These are phyloP conservation scores for Crotalus viridis DNA, from an alignment of 2,113 vertebrate species.

Conservation along the genomic window DNA sequence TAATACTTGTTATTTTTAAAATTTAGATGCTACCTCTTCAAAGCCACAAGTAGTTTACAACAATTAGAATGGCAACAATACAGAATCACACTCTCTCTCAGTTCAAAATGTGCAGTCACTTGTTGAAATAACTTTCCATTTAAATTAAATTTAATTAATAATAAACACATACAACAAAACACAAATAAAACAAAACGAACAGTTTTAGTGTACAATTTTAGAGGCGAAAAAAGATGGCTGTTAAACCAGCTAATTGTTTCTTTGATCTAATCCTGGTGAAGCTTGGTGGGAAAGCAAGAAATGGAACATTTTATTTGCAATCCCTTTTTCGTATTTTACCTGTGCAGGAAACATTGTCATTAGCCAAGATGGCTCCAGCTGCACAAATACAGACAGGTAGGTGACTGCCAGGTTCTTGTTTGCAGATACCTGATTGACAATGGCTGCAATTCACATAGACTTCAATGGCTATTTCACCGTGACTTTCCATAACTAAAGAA, in stretches of 20 bases:
- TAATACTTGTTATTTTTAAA: background rate
- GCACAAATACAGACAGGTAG: slow-evolving; percentile 81
- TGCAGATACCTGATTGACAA: slow-evolving; percentile 85
- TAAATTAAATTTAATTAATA: background rate
- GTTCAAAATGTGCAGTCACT: background rate
- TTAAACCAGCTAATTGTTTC: background rate
- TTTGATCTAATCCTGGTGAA: background rate
- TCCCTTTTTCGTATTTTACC: slow-evolving; percentile 57
- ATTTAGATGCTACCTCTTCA: background rate
- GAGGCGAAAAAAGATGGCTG: background rate
- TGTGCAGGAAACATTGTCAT: slow-evolving; percentile 82
- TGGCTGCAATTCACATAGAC: slow-evolving; percentile 87
- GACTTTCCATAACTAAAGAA: slow-evolving; percentile 81
- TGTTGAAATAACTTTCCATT: background rate
- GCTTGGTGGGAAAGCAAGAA: background rate
- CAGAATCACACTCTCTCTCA: background rate
- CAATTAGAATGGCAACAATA: background rate
- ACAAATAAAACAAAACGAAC: background rate
- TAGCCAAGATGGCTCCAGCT: slow-evolving; percentile 77
- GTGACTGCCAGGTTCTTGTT: slow-evolving; percentile 72
- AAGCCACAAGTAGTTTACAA: background rate
- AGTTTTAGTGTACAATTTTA: background rate
- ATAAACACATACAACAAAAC: background rate
- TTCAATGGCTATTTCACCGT: slow-evolving; percentile 86
- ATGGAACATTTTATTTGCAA: slow-evolving; percentile 12